A percentile compares a stretch with the other conserved stretches of the same genome.
Conservation (phyloP, 2,797 vertebrate species). For the Stomatorhinus walkeri region DNA sequence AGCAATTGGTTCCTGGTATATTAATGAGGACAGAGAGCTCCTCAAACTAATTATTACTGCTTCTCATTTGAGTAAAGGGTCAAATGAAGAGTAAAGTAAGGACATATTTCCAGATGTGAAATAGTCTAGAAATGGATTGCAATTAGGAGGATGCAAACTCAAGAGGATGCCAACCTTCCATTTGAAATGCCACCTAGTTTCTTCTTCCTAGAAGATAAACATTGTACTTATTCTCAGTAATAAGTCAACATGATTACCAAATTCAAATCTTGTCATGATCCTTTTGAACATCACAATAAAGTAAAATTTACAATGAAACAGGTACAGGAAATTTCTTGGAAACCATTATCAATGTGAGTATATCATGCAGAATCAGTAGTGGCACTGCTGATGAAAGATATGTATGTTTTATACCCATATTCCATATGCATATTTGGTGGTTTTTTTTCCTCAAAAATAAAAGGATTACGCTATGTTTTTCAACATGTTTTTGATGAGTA, state of each 20-base stretch:
- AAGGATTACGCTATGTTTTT: not conserved
- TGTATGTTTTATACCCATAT: not conserved
- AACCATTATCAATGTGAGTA: not conserved
- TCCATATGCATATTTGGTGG: not conserved
- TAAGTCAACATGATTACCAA: not conserved
- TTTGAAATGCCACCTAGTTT: not conserved
- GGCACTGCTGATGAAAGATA: not conserved
- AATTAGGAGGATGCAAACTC: not conserved
- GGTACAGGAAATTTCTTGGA: not conserved
- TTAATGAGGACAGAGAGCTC: not conserved
- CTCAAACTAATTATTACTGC: not conserved
- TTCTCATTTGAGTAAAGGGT: not conserved
- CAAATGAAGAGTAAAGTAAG: not conserved
- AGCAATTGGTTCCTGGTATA: not conserved
- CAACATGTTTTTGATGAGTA: not conserved
- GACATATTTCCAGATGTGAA: not conserved
- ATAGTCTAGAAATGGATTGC: not conserved
- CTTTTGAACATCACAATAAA: not conserved
- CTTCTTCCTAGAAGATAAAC: not conserved
- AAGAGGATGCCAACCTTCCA: not conserved
- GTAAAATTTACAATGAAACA: not conserved
- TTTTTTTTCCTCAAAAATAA: not conserved
- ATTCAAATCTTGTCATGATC: not conserved
- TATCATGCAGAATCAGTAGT: not conserved
- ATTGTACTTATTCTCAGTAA: not conserved